Conservation (phyloP, 2,888 invertebrate genomes). For the Trachelus troglodyta region DNA sequence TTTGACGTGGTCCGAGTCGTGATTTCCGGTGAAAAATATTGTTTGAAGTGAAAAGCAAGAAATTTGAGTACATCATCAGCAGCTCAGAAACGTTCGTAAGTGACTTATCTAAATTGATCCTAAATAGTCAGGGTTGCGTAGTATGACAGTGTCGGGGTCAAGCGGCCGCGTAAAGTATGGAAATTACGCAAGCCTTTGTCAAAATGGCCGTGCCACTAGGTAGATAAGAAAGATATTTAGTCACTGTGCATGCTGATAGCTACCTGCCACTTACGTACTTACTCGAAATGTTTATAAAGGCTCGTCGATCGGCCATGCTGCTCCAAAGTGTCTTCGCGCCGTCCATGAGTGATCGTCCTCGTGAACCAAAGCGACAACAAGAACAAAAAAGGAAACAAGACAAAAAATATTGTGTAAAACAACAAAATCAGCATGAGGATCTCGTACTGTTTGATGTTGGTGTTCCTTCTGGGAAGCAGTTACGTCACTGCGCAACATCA, state of each 20-base stretch:
- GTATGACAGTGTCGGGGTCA: neutral
- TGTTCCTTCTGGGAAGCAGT: no score
- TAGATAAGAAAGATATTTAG: no score
- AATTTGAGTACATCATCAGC: neutral
- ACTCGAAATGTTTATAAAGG: slow-evolving; percentile 3
- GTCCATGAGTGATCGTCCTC: neutral
- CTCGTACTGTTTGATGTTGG: no score
- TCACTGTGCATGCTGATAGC: no score
- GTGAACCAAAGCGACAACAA: no score
- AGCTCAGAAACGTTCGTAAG: neutral
- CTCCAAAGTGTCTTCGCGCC: neutral
- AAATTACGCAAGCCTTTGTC: no score
- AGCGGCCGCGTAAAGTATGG: no score
- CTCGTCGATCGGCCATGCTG: neutral
- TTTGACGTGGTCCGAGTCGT: no score
- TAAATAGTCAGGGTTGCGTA: neutral
- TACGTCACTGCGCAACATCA: accelerated
- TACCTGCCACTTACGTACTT: neutral
- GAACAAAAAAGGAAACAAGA: no score
- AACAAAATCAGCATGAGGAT: no score
- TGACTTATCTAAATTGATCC: neutral
- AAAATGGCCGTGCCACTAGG: no score
- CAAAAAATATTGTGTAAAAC: no score
- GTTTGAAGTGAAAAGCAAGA: neutral
- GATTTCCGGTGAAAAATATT: neutral